phyloP scores from a whole-genome alignment of 2,797 vertebrate species.

The Adrianichthys oophorus region DNA sequence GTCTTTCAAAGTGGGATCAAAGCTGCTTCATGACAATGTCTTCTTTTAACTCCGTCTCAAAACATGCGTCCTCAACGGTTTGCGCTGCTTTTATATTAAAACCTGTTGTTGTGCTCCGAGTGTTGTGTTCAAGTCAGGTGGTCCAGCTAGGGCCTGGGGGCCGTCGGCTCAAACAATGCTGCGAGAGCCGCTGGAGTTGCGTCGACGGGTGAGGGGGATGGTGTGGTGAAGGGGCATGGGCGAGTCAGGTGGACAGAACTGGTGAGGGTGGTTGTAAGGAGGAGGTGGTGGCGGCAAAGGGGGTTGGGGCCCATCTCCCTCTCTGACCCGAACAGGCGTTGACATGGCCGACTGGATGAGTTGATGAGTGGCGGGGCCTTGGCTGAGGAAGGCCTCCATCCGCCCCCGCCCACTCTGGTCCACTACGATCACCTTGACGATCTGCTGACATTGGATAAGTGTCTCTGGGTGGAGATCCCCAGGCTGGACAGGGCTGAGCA shows the following conservation, averaged over 20 bases:
- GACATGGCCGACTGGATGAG: conserved; percentile 90
- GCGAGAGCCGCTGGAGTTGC: conserved; percentile 93
- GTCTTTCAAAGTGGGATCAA: conserved; percentile 46
- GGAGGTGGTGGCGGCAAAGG: conserved; percentile 94
- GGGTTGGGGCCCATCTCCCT: conserved; percentile 87
- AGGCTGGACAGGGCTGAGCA: conserved; percentile 74
- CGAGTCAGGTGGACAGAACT: conserved; percentile 93
- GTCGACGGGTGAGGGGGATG: conserved; percentile 87
- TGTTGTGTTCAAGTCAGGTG: background rate
- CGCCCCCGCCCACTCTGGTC: conserved; percentile 93
- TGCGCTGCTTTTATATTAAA: conserved; percentile 34
- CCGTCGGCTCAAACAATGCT: conserved; percentile 84
- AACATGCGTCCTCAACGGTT: conserved; percentile 13
- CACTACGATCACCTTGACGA: conserved; percentile 98
- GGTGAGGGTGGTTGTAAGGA: conserved; percentile 96
- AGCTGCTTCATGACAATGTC: conserved; percentile 39
- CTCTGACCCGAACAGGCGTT: conserved; percentile 81
- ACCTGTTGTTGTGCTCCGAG: conserved; percentile 28
- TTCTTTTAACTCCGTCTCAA: conserved; percentile 24
- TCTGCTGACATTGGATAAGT: conserved; percentile 98
- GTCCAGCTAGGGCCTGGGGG: conserved; percentile 7
- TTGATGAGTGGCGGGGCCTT: conserved; percentile 88
- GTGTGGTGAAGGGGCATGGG: conserved; percentile 88
- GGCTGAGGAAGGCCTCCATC: conserved; percentile 96
- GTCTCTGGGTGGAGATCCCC: conserved; percentile 86